These are phyloP conservation scores for Spodoptera litura DNA, from an alignment of 1,140 invertebrate species.

Conservation along the genomic window DNA sequence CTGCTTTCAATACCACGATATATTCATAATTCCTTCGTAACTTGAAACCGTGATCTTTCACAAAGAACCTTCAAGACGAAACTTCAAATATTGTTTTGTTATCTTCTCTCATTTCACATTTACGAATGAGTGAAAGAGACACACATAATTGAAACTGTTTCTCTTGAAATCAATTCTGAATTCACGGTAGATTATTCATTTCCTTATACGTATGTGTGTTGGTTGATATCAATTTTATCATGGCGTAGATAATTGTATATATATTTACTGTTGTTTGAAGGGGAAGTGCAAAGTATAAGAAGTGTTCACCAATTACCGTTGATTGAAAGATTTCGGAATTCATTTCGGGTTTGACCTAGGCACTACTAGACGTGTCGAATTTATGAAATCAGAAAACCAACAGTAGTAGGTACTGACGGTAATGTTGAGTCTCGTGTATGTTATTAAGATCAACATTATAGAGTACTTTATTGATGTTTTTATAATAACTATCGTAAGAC, in stretches of 20 bases:
- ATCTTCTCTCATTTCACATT: conserved; percentile 12
- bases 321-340: background rate
- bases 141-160: conserved; percentile 7
- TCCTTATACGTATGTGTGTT: no score
- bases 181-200: conserved; percentile 3
- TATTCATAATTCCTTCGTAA: conserved; percentile 28
- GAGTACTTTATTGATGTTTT: no score
- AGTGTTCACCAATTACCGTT: no score
- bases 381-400: no score
- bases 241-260: no score
- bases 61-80: conserved; percentile 1
- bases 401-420: no score
- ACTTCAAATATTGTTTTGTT: conserved; percentile 18
- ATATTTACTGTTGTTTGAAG: background rate
- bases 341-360: no score
- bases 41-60: conserved; percentile 20
- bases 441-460: no score
- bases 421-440: no score
- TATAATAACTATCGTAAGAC: no score
- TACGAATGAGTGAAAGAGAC: conserved; percentile 17
- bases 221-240: no score
- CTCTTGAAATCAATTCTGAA: conserved; percentile 36
- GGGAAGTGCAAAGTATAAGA: no score
- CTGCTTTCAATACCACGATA: conserved; percentile 8
- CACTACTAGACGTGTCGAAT: background rate